Percentiles rank a stretch among this genome's conserved stretches.
Evolutionary conservation across 2,113 vertebrate species (phyloP).

Genomic region (Prunella himalayana): DNA sequence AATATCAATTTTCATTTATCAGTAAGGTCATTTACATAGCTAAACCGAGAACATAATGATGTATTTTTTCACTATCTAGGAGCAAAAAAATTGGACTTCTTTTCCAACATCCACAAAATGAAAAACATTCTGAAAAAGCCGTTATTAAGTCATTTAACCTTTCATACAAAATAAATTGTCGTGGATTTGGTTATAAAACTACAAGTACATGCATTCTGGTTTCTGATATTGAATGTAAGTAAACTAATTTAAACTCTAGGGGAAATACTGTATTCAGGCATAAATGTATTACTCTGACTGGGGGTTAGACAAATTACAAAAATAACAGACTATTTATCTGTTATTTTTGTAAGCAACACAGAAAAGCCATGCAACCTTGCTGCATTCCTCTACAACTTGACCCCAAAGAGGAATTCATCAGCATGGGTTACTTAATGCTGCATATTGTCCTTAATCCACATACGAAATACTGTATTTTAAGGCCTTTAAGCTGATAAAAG

Average conservation of each 20-base stretch:
- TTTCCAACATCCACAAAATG: constrained; percentile 4
- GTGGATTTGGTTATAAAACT: constrained; percentile 12
- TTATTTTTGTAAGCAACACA: background rate
- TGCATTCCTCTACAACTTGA: background rate
- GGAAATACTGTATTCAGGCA: background rate
- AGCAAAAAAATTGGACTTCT: background rate
- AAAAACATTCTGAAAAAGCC: background rate
- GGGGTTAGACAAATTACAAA: background rate
- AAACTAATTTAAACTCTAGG: background rate
- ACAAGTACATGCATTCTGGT: background rate
- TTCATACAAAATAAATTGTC: constrained; percentile 19
- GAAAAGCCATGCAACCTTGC: background rate
- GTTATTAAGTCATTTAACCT: constrained; percentile 33
- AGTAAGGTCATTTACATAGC: constrained; percentile 32
- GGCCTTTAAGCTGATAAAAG: constrained; percentile 26
- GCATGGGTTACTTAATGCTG: background rate
- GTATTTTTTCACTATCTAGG: background rate
- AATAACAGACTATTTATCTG: background rate
- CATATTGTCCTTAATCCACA: background rate
- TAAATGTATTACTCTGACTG: background rate
- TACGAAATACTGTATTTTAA: background rate
- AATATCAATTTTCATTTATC: constrained; percentile 56
- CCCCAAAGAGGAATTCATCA: background rate
- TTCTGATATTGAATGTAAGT: background rate
- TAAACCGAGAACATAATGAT: constrained; percentile 22